A percentile compares a stretch with the other conserved stretches of the same genome.
These are phyloP conservation scores for Eublepharis macularius DNA, from an alignment of 2,113 vertebrate species.

Conservation along the genomic window DNA sequence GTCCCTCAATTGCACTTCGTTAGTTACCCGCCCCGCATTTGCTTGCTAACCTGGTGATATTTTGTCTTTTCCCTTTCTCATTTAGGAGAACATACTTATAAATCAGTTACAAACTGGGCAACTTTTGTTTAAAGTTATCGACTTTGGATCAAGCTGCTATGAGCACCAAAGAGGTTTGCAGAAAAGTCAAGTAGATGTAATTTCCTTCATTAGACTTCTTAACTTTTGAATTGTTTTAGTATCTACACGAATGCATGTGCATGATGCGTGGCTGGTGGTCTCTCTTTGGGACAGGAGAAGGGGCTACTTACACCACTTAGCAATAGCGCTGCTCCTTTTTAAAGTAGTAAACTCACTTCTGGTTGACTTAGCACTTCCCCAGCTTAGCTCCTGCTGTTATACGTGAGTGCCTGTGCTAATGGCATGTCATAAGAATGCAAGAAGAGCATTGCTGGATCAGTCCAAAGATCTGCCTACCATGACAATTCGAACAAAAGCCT, in stretches of 20 bases:
- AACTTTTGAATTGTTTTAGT: slow-evolving; percentile 22
- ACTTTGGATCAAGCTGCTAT: slow-evolving; percentile 96
- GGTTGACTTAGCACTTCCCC: neutral
- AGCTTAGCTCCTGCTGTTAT: neutral
- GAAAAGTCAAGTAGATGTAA: slow-evolving; percentile 69
- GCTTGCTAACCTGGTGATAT: neutral
- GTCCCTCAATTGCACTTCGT: neutral
- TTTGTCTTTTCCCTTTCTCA: slow-evolving; percentile 8
- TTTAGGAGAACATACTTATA: slow-evolving; percentile 91
- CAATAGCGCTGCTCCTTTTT: neutral
- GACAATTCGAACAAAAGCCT: too few relatives aligned
- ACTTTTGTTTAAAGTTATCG: slow-evolving; percentile 93
- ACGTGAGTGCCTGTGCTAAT: neutral
- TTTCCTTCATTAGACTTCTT: slow-evolving; percentile 63
- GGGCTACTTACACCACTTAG: too few relatives aligned
- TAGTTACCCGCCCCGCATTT: neutral
- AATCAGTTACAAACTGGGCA: slow-evolving; percentile 86
- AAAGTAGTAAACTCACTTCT: neutral
- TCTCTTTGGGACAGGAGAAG: neutral
- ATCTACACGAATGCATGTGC: neutral
- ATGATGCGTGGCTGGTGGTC: neutral
- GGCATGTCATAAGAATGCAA: too few relatives aligned
- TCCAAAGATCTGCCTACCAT: too few relatives aligned
- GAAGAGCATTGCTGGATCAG: too few relatives aligned
- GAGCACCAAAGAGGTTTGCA: slow-evolving; percentile 90